phyloP scores from a whole-genome alignment of 2,797 vertebrate genomes.

The Syngnathus rostellatus region DNA sequence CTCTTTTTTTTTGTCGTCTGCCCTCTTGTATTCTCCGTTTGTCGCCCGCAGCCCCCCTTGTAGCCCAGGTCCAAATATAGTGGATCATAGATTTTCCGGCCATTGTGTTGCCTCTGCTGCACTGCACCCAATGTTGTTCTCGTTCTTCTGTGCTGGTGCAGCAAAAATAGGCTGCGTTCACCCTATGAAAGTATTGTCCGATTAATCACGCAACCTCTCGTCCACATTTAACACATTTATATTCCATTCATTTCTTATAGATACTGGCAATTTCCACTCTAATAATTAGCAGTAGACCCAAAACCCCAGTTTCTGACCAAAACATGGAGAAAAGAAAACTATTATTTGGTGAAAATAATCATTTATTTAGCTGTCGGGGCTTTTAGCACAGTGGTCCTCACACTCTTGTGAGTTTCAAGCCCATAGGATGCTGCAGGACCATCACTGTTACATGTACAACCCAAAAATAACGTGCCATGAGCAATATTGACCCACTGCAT shows the following conservation, averaged over 20 bases:
- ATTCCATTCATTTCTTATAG: not conserved
- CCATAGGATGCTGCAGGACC: too few relatives aligned
- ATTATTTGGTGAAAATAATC: too few relatives aligned
- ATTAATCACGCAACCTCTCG: not conserved
- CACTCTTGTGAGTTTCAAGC: too few relatives aligned
- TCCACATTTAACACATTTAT: not conserved
- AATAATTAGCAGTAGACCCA: too few relatives aligned
- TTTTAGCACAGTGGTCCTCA: too few relatives aligned
- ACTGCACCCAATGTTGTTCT: conserved; percentile 2
- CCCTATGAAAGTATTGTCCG: not conserved
- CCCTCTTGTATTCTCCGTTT: conserved; percentile 22
- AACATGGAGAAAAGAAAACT: too few relatives aligned
- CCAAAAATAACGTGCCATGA: too few relatives aligned
- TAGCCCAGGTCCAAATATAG: conserved; percentile 15
- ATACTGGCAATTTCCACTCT: too few relatives aligned
- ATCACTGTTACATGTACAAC: too few relatives aligned
- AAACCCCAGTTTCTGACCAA: too few relatives aligned
- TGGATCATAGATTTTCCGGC: not conserved
- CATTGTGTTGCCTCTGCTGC: not conserved
- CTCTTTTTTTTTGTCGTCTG: conserved; percentile 16
- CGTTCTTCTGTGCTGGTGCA: not conserved
- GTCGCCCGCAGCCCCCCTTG: conserved; percentile 16
- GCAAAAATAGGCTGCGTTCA: not conserved
- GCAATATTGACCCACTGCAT: too few relatives aligned
- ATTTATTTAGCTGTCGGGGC: too few relatives aligned